Base-by-base conservation (phyloP, 1,140 invertebrate genomes). In the Oryctes rhinoceros region DNA sequence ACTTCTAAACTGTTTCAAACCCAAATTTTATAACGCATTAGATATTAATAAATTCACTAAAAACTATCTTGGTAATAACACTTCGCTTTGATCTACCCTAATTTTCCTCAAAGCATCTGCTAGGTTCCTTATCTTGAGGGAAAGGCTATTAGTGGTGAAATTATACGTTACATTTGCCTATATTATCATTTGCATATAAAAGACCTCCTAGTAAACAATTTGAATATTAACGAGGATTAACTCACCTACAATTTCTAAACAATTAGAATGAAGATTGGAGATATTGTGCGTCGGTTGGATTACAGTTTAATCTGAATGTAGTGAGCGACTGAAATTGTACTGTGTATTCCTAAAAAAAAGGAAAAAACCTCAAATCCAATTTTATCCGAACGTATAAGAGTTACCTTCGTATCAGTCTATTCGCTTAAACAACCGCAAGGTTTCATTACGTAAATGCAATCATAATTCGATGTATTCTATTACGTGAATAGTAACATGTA, bases 141-240 rank as follows among this genome's bases (percentile, higher is more conserved):
- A 2, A 71, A 71, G 15, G 65, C 24, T 71, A 71, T 71, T 71
- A 11, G 35, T 71, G 20, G 4, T 24, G 7, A 71, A 71, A 71
- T 71, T 71, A 30, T 37, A 71, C 65, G 65, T 71, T 71, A 24
- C 20, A 71, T 71, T 67, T 71, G 20, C 65, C 65, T 71, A 71
- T 71, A 24, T 35, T 71, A 71, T n/a, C 15, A 71, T 71, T 71
- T 35, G 65, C 65, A 71, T 71, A 71, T 71, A 71, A 71, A 71
- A 71, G 65, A 71, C 65, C 65, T 9, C 65, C 30, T 71, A 10
- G 65, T 71, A 71, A 71, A 71, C 65, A 71, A 71, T 71, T 71
- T 71, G 65, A 71, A 71, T 71, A 71, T 71, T 71, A 71, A 71
- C 65, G 35, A 71, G 65, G 65, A 71, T 71, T 71, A 71, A 71